A percentile compares a stretch with the other conserved stretches of the same genome.
Conservation (phyloP, 2,113 vertebrate genomes). For the Eptatretus burgeri region DNA sequence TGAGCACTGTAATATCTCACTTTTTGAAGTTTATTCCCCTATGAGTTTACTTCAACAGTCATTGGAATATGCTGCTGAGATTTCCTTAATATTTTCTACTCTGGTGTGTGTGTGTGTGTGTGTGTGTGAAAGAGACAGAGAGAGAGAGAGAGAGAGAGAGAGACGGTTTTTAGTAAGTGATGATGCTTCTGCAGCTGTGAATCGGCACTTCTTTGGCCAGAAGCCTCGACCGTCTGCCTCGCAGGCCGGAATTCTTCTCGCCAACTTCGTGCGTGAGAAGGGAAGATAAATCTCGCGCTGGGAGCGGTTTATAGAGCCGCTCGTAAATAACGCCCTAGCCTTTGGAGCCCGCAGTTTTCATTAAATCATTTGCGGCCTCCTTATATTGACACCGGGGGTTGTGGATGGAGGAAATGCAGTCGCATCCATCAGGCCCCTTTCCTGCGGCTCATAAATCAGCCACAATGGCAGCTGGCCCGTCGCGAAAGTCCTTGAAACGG, state of each 20-base stretch:
- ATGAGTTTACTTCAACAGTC: too few species aligned
- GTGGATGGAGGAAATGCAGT: slow-evolving; percentile 7
- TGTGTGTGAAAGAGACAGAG: too few species aligned
- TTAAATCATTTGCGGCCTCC: slow-evolving; percentile 4
- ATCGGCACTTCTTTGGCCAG: too few species aligned
- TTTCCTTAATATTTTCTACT: too few species aligned
- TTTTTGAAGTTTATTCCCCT: too few species aligned
- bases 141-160: too few species aligned
- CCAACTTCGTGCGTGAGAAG: slow-evolving; percentile 5
- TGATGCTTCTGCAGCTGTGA: too few species aligned
- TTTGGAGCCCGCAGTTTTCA: slow-evolving; percentile 5
- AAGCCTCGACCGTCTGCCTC: too few species aligned
- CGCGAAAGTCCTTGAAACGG: slow-evolving; percentile 6
- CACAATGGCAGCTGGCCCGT: slow-evolving; percentile 4
- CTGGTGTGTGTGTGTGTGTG: too few species aligned
- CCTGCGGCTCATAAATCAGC: slow-evolving; percentile 6
- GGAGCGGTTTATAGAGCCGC: slow-evolving; percentile 6
- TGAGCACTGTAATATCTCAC: too few species aligned
- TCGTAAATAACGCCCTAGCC: slow-evolving; percentile 6
- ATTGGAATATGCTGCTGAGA: too few species aligned
- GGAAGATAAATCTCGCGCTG: slow-evolving; percentile 2
- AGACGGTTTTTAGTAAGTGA: too few species aligned
- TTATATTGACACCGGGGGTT: slow-evolving; percentile 3
- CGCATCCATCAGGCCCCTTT: slow-evolving; percentile 4
- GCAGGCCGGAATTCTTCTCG: background rate